Evolutionary conservation across 2,113 vertebrate genomes (phyloP), one percentile per base, ranked within the genome.

Genomic region (Neodontobutis hainanensis): DNA sequence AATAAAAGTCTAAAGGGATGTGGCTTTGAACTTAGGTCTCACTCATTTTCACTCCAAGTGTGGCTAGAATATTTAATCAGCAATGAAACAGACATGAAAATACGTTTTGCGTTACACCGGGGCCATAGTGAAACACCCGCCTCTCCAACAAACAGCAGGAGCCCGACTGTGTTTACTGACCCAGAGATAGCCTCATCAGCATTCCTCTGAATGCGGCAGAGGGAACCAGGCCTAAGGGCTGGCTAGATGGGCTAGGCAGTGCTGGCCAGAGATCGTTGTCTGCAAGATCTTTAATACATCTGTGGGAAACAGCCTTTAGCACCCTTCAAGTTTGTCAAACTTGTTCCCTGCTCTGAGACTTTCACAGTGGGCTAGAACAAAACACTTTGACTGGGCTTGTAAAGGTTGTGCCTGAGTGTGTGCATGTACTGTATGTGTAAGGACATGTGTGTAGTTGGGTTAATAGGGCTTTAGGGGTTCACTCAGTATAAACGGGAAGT

Each of bases 271-370:
- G 68, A 73, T 75, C 68, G 77, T 0, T 6, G 56, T 78, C 77
- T 78, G 46, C 56, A 69, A 52, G 61, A 68, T 59, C 65, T 75
- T 77, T 65, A 19, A 80, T 69, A 51, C 69, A 56, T 78, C 51
- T 86, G 81, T 79, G 77, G 77, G 69, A 81, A 85, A 77, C 43
- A 0, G 59, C 57, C 43, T 50, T 19, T 11, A 87, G 88, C 57
- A 11, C 78, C 75, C 79, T 87, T 85, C 77, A 90, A 87, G 87
- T 90, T 90, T 89, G 82, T 87, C 85, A 90, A 80, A 87, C 67
- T 79, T 86, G 81, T 85, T 86, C 74, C 84, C 88, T 81, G 89
- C 87, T 84, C 85, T 85, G 84, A 79, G 80, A 90, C 89, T 91
- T 90, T 53, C 44, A 47, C 50, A 64, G 85, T 80, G 53, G 76